These are phyloP conservation scores for Enteromius anoplus DNA, from an alignment of 2,797 vertebrate species.

Conservation along the genomic window DNA sequence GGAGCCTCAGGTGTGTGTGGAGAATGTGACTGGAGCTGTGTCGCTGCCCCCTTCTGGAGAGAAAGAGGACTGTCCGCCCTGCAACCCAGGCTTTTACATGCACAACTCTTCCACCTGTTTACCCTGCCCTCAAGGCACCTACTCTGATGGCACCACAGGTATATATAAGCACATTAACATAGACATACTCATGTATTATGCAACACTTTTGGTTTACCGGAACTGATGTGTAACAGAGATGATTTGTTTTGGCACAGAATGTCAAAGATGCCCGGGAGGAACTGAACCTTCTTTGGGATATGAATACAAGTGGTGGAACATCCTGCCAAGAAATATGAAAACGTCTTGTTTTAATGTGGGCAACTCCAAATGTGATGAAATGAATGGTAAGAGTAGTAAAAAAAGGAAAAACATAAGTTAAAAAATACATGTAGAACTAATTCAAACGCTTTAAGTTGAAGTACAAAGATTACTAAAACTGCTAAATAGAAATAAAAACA, in stretches of 20 bases:
- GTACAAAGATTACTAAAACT: neutral
- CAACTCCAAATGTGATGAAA: constrained; percentile 93
- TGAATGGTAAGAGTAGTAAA: constrained; percentile 86
- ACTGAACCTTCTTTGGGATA: constrained; percentile 92
- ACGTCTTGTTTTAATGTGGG: constrained; percentile 97
- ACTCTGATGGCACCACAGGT: constrained; percentile 60
- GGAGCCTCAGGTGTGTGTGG: constrained; percentile 93
- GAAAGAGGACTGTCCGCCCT: constrained; percentile 91
- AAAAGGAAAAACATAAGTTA: neutral
- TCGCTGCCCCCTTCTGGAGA: constrained; percentile 88
- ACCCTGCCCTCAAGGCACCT: constrained; percentile 85
- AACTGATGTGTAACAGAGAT: neutral
- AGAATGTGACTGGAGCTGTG: constrained; percentile 78
- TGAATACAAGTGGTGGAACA: constrained; percentile 98
- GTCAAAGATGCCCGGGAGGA: constrained; percentile 89
- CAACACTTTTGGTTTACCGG: neutral
- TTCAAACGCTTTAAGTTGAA: neutral
- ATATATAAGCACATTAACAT: neutral
- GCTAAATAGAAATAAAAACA: neutral
- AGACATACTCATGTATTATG: neutral
- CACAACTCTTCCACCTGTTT: constrained; percentile 89
- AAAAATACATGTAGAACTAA: neutral
- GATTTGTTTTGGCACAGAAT: constrained; percentile 72
- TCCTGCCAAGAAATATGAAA: constrained; percentile 94
- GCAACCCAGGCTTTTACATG: constrained; percentile 96